Conservation (phyloP, 2,797 vertebrate species). For the Catharus ustulatus region DNA sequence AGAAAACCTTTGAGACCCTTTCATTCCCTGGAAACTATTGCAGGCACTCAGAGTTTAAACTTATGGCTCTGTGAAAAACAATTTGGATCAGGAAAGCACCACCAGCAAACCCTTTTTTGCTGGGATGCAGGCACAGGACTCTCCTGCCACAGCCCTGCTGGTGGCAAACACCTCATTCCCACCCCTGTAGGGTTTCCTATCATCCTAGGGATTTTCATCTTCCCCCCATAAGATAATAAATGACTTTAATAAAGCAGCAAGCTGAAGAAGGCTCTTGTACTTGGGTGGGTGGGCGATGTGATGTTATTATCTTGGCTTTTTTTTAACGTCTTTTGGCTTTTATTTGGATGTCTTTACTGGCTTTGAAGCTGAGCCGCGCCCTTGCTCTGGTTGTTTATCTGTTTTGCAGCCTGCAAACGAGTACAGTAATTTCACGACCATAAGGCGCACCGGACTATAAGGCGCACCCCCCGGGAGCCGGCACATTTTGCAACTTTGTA, state of each 20-base stretch:
- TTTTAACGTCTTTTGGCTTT: no score
- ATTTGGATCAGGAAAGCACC: background rate
- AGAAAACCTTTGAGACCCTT: background rate
- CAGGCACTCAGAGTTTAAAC: background rate
- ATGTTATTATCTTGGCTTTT: background rate
- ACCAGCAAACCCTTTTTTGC: background rate
- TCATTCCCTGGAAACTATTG: background rate
- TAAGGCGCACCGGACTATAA: no score
- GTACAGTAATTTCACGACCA: no score
- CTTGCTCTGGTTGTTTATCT: background rate
- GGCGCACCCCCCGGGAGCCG: no score
- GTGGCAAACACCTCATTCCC: accelerated
- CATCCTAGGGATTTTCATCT: background rate
- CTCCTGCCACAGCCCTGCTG: no score
- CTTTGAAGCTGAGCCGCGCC: background rate
- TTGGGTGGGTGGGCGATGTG: background rate
- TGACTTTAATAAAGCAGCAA: background rate
- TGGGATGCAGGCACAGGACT: background rate
- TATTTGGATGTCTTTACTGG: background rate
- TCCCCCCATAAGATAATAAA: background rate
- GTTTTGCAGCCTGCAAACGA: background rate
- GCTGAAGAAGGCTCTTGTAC: background rate
- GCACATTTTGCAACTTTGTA: no score
- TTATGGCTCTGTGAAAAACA: background rate
- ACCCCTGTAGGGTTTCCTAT: background rate